phyloP scores from a whole-genome alignment of 2,113 vertebrate genomes.

The Oreochromis niloticus region DNA sequence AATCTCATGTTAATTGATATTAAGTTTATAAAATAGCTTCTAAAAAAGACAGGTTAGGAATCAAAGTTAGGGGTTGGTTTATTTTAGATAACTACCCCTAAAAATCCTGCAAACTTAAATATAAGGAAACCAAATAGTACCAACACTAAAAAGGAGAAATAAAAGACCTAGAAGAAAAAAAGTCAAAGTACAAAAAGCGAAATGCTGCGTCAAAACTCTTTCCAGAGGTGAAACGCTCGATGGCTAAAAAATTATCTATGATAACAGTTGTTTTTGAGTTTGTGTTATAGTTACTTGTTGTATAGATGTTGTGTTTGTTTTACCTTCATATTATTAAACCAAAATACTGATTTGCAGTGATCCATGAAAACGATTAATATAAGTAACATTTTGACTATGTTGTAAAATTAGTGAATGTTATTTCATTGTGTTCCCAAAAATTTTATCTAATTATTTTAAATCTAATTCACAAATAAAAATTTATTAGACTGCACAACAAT shows the following conservation, averaged over 20 bases:
- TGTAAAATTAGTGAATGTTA: not conserved
- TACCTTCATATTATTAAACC: not conserved
- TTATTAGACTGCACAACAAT: not conserved
- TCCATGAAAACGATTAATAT: not conserved
- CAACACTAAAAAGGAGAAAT: too few relatives aligned
- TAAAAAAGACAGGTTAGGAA: not conserved
- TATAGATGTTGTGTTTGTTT: not conserved
- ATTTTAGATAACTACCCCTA: not conserved
- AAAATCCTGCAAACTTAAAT: not conserved
- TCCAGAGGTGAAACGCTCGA: not conserved
- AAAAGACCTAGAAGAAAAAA: not conserved
- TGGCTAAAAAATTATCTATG: not conserved
- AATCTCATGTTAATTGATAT: not conserved
- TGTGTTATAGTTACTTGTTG: accelerated
- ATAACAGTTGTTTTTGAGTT: not conserved
- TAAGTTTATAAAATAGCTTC: not conserved
- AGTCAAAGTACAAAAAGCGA: not conserved
- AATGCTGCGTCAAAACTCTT: not conserved
- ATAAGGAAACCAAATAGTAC: too few relatives aligned
- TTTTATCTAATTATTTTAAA: not conserved
- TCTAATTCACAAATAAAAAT: not conserved
- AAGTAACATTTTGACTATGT: not conserved
- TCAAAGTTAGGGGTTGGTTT: not conserved
- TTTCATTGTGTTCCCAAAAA: not conserved
- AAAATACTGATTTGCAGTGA: not conserved